These are phyloP conservation scores for Mythimna loreyi DNA, from an alignment of 2,888 invertebrate species.

Conservation along the genomic window DNA sequence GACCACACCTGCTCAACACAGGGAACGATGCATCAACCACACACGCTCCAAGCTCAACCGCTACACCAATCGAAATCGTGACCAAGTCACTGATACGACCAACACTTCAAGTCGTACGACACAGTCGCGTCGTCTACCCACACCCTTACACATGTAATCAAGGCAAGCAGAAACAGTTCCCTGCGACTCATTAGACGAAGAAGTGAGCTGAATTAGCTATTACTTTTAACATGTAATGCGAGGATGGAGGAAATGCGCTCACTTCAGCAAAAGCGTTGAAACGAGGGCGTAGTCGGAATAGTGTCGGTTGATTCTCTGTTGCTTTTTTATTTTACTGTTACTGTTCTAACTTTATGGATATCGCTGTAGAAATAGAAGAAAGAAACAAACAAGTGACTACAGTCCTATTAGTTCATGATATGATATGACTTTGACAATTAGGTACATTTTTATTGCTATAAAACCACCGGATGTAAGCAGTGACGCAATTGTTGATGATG, in stretches of 20 bases:
- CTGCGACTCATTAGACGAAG: conserved; percentile 50
- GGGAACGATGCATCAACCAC: not conserved
- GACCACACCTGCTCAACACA: not conserved
- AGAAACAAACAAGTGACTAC: not conserved
- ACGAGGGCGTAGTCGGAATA: conserved; percentile 16
- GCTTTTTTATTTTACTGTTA: conserved; percentile 26
- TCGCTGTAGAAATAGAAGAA: not conserved
- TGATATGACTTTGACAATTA: no score
- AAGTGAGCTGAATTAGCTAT: conserved; percentile 59
- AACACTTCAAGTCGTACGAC: not conserved
- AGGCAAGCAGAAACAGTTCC: conserved; percentile 32
- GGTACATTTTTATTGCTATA: no score
- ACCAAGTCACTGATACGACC: conserved; percentile 15
- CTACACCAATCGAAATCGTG: not conserved
- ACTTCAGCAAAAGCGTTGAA: conserved; percentile 26
- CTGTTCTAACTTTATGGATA: conserved; percentile 24
- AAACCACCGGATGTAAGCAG: no score
- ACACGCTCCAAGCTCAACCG: not conserved
- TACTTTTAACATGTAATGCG: conserved; percentile 59
- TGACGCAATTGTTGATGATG: no score
- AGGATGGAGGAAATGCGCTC: conserved; percentile 46
- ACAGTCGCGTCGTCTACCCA: not conserved
- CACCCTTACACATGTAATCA: conserved; percentile 47
- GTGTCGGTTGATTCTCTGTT: conserved; percentile 17
- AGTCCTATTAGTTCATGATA: not conserved